Conservation (phyloP, 1,140 invertebrate genomes). For the Aethina tumida region DNA sequence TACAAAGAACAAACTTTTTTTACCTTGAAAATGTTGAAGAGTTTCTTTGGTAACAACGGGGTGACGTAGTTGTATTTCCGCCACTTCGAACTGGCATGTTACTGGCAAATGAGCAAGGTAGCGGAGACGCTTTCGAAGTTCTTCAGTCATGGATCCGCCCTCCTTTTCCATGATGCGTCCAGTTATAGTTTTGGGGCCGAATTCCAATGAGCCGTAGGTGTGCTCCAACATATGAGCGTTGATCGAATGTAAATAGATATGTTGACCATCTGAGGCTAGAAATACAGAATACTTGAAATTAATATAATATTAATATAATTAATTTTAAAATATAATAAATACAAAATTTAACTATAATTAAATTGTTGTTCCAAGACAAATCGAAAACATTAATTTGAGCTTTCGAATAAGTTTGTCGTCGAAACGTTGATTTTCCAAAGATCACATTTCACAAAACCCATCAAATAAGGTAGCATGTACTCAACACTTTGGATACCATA, state of each 20-base stretch:
- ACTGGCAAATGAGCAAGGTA: constrained; percentile 84
- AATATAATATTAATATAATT: not conserved
- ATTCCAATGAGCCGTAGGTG: constrained; percentile 72
- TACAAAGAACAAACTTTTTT: constrained; percentile 4
- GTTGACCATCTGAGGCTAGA: constrained; percentile 78
- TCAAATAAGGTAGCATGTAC: too few species aligned
- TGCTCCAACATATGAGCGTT: constrained; percentile 84
- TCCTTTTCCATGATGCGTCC: constrained; percentile 75
- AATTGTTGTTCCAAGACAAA: too few species aligned
- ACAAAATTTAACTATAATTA: not conserved
- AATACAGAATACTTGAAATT: constrained; percentile 19
- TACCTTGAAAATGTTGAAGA: constrained; percentile 56
- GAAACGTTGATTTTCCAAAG: constrained; percentile 25
- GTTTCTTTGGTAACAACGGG: constrained; percentile 60
- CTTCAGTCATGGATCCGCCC: constrained; percentile 71
- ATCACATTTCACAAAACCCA: constrained; percentile 23
- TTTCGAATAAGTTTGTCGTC: too few species aligned
- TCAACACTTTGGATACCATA: constrained; percentile 27
- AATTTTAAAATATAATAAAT: not conserved
- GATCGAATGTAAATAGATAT: constrained; percentile 83
- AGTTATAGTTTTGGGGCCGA: constrained; percentile 62
- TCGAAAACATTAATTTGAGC: too few species aligned
- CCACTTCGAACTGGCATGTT: constrained; percentile 81
- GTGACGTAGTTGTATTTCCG: constrained; percentile 70
- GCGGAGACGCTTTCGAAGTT: constrained; percentile 61